These are phyloP conservation scores for Platorchestia sp. DNA, from an alignment of 1,140 invertebrate genomes.

Conservation along the genomic window DNA sequence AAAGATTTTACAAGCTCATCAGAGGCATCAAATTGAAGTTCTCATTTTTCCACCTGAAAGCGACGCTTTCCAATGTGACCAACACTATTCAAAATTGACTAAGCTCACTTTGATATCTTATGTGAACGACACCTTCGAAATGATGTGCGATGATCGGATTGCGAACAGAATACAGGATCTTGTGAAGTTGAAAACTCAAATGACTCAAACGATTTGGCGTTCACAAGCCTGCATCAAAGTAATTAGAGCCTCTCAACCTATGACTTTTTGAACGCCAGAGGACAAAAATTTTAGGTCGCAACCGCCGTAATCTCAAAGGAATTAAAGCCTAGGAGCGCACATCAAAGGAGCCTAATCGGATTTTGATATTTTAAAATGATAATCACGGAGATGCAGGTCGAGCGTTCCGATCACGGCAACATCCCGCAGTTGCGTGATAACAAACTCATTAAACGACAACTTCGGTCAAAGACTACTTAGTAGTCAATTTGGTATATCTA, in stretches of 20 bases:
- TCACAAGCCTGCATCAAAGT: background rate
- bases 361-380: background rate
- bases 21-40: background rate
- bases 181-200: background rate
- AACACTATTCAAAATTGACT: too few relatives aligned
- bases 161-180: background rate
- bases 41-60: background rate
- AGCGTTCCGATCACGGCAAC: background rate
- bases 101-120: background rate
- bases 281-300: background rate
- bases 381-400: background rate
- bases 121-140: background rate
- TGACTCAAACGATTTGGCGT: background rate
- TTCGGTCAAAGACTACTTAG: too few relatives aligned
- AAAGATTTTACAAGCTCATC: background rate
- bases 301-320: background rate
- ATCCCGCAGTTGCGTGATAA: too few relatives aligned
- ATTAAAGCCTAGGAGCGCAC: background rate
- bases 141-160: background rate
- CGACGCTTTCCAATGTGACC: background rate
- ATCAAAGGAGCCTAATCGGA: background rate
- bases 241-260: background rate
- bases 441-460: too few relatives aligned
- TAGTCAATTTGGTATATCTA: too few relatives aligned
- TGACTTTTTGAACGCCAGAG: background rate